Evolutionary conservation across 2,888 invertebrate species (phyloP).

Genomic region (Erynnis tages): DNA sequence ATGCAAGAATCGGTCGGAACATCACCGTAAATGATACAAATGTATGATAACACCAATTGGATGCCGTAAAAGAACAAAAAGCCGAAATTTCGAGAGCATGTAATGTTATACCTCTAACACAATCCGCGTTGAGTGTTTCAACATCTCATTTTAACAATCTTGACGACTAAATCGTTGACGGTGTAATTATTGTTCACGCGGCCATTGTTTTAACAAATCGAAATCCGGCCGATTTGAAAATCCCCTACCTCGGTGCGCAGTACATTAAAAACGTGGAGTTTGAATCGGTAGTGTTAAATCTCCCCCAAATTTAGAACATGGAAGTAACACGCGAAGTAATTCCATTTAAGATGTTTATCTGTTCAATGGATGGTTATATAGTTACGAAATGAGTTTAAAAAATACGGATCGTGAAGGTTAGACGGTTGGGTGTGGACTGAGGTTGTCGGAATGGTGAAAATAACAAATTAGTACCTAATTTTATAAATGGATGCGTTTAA

Average conservation of each 20-base stretch:
- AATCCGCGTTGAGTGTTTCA: conserved; percentile 43
- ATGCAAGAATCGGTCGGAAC: conserved; percentile 11
- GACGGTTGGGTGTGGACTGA: conserved; percentile 9
- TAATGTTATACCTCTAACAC: conserved; percentile 34
- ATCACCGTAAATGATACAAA: conserved; percentile 25
- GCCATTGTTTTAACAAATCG: conserved; percentile 57
- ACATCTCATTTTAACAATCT: conserved; percentile 51
- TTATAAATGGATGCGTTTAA: no score
- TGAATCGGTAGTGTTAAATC: conserved; percentile 30
- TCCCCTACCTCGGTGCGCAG: conserved; percentile 1
- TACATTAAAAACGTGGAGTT: conserved; percentile 10
- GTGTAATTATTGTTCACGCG: conserved; percentile 58
- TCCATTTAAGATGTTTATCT: conserved; percentile 61
- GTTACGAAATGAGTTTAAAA: conserved; percentile 64
- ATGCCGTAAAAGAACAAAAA: conserved; percentile 14
- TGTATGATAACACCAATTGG: conserved; percentile 20
- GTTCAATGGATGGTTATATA: conserved; percentile 74
- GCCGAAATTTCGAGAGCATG: conserved; percentile 7
- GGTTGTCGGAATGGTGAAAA: background rate
- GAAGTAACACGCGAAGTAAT: conserved; percentile 34
- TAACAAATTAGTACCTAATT: no score
- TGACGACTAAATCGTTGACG: conserved; percentile 66
- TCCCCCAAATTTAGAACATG: conserved; percentile 32
- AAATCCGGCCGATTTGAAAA: conserved; percentile 34
- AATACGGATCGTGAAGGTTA: conserved; percentile 54